These are phyloP conservation scores for Misgurnus anguillicaudatus DNA, from an alignment of 2,113 vertebrate species.

Conservation along the genomic window DNA sequence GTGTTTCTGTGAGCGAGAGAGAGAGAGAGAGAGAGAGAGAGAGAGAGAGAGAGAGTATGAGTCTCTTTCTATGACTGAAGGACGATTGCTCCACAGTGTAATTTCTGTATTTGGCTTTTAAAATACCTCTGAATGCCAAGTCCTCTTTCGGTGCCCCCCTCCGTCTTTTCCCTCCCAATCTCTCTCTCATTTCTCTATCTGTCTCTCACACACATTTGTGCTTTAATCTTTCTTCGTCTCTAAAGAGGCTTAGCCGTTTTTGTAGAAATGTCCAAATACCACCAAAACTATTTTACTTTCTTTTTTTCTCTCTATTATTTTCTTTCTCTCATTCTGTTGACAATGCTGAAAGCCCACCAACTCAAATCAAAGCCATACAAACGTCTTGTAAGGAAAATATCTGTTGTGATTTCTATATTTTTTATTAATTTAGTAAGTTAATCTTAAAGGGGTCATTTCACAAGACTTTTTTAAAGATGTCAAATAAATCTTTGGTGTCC, in stretches of 20 bases:
- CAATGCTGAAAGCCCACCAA: too few relatives aligned
- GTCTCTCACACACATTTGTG: constrained; percentile 39
- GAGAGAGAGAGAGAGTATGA: neutral
- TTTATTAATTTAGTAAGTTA: too few relatives aligned
- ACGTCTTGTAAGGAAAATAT: too few relatives aligned
- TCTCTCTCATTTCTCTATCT: constrained; percentile 11
- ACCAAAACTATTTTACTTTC: neutral
- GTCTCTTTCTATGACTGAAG: constrained; percentile 64
- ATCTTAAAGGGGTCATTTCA: too few relatives aligned
- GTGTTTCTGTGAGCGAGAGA: too few relatives aligned
- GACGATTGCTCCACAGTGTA: constrained; percentile 77
- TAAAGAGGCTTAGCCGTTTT: constrained; percentile 24
- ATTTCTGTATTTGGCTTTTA: constrained; percentile 74
- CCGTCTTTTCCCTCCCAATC: neutral
- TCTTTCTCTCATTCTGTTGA: neutral
- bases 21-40: too few relatives aligned
- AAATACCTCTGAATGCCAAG: constrained; percentile 73
- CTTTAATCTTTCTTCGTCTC: constrained; percentile 15
- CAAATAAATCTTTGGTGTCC: too few relatives aligned
- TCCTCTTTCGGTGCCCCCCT: constrained; percentile 69
- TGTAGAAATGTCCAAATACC: constrained; percentile 30
- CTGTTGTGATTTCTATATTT: too few relatives aligned
- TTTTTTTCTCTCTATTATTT: neutral
- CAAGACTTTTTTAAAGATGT: too few relatives aligned
- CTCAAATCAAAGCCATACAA: too few relatives aligned